These are phyloP conservation scores for Polypedilum vanderplanki DNA, from an alignment of 1,140 invertebrate species.

Conservation along the genomic window DNA sequence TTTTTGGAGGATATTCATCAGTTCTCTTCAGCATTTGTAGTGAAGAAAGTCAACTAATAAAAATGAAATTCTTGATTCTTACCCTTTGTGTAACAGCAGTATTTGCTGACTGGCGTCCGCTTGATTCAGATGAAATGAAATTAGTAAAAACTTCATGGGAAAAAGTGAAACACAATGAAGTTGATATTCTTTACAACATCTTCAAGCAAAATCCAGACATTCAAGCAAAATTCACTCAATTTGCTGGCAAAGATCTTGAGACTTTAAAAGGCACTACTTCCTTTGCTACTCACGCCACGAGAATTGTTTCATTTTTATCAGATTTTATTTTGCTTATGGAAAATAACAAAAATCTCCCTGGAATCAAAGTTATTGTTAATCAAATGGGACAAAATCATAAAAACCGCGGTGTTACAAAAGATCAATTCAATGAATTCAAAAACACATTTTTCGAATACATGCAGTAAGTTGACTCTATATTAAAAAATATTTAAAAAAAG, in stretches of 20 bases:
- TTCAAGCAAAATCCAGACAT: slow-evolving; percentile 1
- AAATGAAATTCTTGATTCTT: too few relatives aligned
- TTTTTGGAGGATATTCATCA: too few relatives aligned
- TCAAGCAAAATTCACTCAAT: not conserved
- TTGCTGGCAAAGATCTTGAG: not conserved
- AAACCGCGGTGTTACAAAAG: not conserved
- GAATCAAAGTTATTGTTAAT: not conserved
- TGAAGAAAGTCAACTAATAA: too few relatives aligned
- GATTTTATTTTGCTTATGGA: too few relatives aligned
- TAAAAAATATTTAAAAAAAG: too few relatives aligned
- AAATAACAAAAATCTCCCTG: too few relatives aligned
- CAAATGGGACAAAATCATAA: not conserved
- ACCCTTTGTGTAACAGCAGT: too few relatives aligned
- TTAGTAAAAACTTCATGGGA: not conserved
- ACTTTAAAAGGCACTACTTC: not conserved
- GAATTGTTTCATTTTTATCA: slow-evolving; percentile 1
- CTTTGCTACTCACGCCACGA: not conserved
- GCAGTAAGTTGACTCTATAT: too few relatives aligned
- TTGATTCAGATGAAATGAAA: not conserved
- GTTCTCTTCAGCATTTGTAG: too few relatives aligned
- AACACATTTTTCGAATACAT: too few relatives aligned
- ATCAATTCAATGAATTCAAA: not conserved
- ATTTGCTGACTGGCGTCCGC: too few relatives aligned
- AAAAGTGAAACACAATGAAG: not conserved
- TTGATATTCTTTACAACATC: not conserved